phyloP scores from a whole-genome alignment of 1,140 invertebrate species.

The Drosophila mojavensis region DNA sequence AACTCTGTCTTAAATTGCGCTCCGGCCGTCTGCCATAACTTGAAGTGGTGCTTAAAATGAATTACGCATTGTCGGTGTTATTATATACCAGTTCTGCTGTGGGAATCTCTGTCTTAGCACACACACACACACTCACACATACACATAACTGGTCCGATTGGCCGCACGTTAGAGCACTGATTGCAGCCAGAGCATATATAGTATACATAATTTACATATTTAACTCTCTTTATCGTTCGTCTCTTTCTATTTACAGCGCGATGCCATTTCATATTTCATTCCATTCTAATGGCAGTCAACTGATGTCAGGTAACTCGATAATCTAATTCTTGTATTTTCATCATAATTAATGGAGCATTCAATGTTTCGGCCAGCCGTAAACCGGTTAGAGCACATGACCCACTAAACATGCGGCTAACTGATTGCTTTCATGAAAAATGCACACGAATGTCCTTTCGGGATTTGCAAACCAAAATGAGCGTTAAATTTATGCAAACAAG shows the following conservation, averaged over 20 bases:
- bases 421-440: conserved; percentile 32
- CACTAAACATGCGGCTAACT: conserved; percentile 6
- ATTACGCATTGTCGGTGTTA: conserved; percentile 69
- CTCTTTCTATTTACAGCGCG: conserved; percentile 34
- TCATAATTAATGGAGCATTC: conserved; percentile 21
- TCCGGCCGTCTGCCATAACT: conserved; percentile 66
- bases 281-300: conserved; percentile 24
- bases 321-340: conserved; percentile 11
- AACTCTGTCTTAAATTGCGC: conserved; percentile 71
- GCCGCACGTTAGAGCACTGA: conserved; percentile 37
- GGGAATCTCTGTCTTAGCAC: conserved; percentile 17
- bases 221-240: conserved; percentile 3
- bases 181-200: conserved; percentile 25
- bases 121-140: background rate
- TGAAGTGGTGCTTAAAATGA: conserved; percentile 81
- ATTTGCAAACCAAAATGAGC: conserved; percentile 31
- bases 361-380: background rate
- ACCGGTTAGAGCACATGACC: conserved; percentile 22
- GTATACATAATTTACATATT: background rate
- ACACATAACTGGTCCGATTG: conserved; percentile 28
- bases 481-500: conserved; percentile 50
- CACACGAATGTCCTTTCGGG: conserved; percentile 25
- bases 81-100: conserved; percentile 40
- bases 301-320: conserved; percentile 10
- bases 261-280: conserved; percentile 42